Base-by-base conservation (phyloP, 2,888 invertebrate genomes). In the Andrena haemorrhoa region DNA sequence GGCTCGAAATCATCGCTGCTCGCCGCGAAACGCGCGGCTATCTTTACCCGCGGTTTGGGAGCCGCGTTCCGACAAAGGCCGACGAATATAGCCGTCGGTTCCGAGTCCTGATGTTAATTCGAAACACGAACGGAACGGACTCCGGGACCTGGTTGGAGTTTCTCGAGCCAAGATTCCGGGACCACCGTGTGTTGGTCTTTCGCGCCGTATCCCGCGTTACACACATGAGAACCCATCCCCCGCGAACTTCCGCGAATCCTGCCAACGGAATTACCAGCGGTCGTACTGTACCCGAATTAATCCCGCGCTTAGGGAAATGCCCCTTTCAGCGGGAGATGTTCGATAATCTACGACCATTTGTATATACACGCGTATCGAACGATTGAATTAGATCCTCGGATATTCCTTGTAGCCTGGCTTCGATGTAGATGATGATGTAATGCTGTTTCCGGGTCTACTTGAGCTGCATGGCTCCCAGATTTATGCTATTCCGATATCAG, bases 61-160 rank as follows among this genome's bases (percentile, higher is more conserved):
- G 70, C 75, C 73, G 60, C 79, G 77, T 82, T 83, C 83, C 87
- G 77, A 87, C 88, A 87, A 88, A 87, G 85, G 79, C 85, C 89
- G 82, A 87, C 88, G 85, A 74, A 88, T 87, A 85, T 88, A 88
- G 81, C 51, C 76, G 77, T n/a, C 75, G 73, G 68, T 76, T 84
- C 74, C 65, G 69, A 82, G 73, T 69, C 79, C 77, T 58, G 78
- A 88, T 76, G 88, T 84, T 87, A 88, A 88, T 87, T 86, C 85
- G 86, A 88, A 87, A 83, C 86, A 88, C 86, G 82, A 82, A 64
- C 75, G 76, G 64, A 63, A 73, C 78, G 56, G 35, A 49, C 63
- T 47, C n/a, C 51, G 29, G 41, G 41, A 41, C 41, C 41, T 41
- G 41, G 72, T 65, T 51, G 56, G 65, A 64, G 83, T 75, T 75